Base-by-base conservation (phyloP, 2,113 vertebrate genomes). In the Eptesicus fuscus region DNA sequence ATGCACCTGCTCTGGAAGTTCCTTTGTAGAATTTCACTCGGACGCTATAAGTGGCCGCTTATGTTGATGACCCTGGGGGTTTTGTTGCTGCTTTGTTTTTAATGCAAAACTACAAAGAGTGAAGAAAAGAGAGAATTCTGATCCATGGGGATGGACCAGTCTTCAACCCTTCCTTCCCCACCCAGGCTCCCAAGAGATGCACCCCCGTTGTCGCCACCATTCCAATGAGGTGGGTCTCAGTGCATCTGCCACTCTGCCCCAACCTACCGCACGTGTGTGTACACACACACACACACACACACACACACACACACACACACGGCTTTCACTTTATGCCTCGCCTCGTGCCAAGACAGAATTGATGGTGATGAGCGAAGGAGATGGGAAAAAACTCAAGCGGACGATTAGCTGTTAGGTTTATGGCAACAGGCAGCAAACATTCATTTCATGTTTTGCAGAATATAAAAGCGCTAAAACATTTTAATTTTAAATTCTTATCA, bases 401-500 rank as follows among this genome's bases (percentile, higher is more conserved):
- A 96, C 93, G 73, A 97, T 98, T 97, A 98, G 98, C 32, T 2
- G 20, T 95, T 37, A 44, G 95, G 97, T 98, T 98, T 98, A 98
- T 97, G 98, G 98, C 97, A 98, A 98, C 96, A 98, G 98, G 97
- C 98, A 92, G 96, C 91, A 96, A 97, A 96, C 98, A 95, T 97
- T 97, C 96, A 92, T 97, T 98, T 98, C 96, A 53, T 98, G 98
- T 98, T 98, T 89, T 65, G 96, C 53, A 44, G 98, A 96, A 98
- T 97, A 98, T 97, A 98, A 98, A 98, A 98, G 98, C 95, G 4
- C 95, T 44, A 95, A 98, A 98, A 98, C 98, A 98, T 98, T 98
- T 98, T 98, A 98, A 98, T 98, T 98, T 98, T 98, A 98, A 98
- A 98, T 98, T 98, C 98, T 98, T 98, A 98, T 98, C 98, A 97